Percentiles rank a stretch among this genome's conserved stretches.
Evolutionary conservation across 2,888 invertebrate species (phyloP).

Genomic region (Pachymerium ferrugineum): DNA sequence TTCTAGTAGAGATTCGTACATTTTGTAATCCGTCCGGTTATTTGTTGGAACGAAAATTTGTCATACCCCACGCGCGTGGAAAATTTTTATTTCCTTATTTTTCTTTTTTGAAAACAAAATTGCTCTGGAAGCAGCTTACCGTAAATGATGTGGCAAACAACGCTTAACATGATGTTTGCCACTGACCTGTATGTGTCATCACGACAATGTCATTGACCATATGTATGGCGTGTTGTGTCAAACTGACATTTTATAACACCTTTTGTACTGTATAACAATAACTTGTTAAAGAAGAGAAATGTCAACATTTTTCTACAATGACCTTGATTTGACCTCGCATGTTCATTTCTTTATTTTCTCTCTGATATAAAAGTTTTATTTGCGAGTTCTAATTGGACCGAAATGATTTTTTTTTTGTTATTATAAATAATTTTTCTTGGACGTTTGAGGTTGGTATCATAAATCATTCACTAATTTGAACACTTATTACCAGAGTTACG

Average conservation of each 20-base stretch:
- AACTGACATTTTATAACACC: conserved; percentile 3
- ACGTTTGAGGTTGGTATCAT: neutral
- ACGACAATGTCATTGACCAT: conserved; percentile 4
- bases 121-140: neutral
- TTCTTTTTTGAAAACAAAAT: neutral
- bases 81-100: neutral
- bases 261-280: neutral
- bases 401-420: neutral
- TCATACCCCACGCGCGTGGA: no score
- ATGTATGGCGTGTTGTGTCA: neutral
- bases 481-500: neutral
- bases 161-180: neutral
- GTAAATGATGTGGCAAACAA: conserved; percentile 18
- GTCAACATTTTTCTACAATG: neutral
- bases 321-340: neutral
- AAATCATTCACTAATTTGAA: conserved; percentile 1
- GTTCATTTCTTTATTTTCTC: neutral
- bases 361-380: neutral
- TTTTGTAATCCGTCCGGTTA: no score
- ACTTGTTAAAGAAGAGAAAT: neutral
- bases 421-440: neutral
- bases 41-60: no score
- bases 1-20: no score
- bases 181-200: conserved; percentile 8
- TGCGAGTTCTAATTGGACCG: neutral